Evolutionary conservation across 2,888 invertebrate species (phyloP), one percentile per base, ranked within the genome.

Genomic region (Ennomos fuscantarius): DNA sequence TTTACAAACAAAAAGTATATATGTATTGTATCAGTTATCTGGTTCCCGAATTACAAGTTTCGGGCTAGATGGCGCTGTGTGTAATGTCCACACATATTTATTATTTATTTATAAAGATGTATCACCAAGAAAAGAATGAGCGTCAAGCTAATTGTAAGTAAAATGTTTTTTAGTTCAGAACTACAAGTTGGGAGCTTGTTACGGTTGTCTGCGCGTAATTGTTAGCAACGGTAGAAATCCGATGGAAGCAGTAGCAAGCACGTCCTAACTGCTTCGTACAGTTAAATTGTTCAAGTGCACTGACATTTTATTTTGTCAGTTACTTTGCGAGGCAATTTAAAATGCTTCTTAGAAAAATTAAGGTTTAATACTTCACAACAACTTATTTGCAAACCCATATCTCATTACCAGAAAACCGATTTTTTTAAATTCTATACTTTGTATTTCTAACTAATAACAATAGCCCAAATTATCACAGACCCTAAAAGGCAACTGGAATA

Each of bases 301-400:
- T 36, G 36, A 42, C 41, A 36, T 50, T 42, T 24, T 33, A 50
- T 56, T 32, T 35, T 71, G 68, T 69, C 65, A 24, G 8, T 39
- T 44, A 13, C 15, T 3, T 8, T 15, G 15, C 33, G 12, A 11
- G 49, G 36, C n/a, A 24, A 15, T 8, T 15, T 15, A 11, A 10
- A 39, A 48, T 39, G 47, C 47, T 48, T 41, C 32, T 42, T 47
- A 9, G 12, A 37, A 47, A 45, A 15, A 2, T 43, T 12, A 15
- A 9, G 13, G n/a, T 41, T 13, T 9, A 11, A 0, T 13, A 40
- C 37, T 11, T 40, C 11, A 11, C 11, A 8, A 8, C 1, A 8
- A 39, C 13, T 13, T 13, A 13, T 36, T 8, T 39, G 1, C 8
- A 13, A 39, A 13, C 8, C 39, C 24, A 24, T 24, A 24, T 15